Evolutionary conservation across 2,113 vertebrate species (phyloP).

Genomic region (Psephotus haematonotus): DNA sequence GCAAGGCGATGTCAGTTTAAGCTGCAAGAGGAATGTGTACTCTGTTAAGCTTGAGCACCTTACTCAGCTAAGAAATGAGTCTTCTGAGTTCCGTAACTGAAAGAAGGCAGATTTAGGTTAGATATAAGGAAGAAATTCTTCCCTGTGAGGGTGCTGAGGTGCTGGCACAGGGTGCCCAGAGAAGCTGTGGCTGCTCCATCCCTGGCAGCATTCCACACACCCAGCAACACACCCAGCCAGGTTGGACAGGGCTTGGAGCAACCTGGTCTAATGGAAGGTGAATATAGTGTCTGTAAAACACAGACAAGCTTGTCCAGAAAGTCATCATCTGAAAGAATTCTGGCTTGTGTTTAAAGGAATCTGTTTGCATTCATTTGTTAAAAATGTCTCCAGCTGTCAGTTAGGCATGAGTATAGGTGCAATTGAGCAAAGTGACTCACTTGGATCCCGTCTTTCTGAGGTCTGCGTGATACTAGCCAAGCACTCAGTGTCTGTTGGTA

Average conservation of each 20-base stretch:
- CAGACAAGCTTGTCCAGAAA: background rate
- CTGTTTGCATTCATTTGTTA: rapidly evolving
- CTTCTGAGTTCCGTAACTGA: background rate
- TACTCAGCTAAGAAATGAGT: background rate
- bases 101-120: background rate
- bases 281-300: background rate
- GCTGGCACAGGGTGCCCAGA: background rate
- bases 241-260: background rate
- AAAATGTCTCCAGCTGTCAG: background rate
- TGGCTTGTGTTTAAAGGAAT: background rate
- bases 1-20: background rate
- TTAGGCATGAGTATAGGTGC: background rate
- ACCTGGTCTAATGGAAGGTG: background rate
- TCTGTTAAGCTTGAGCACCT: background rate
- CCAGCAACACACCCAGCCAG: no score
- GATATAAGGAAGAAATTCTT: background rate
- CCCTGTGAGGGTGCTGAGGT: background rate
- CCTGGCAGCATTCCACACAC: background rate
- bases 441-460: background rate
- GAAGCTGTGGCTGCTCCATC: background rate
- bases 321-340: background rate
- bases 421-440: background rate
- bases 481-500: rapidly evolving
- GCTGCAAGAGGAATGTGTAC: no score
- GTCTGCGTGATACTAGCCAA: no score